Percentiles rank a stretch among this genome's conserved stretches.
These are phyloP conservation scores for Galeruca laticollis DNA, from an alignment of 2,888 invertebrate species.

Conservation along the genomic window DNA sequence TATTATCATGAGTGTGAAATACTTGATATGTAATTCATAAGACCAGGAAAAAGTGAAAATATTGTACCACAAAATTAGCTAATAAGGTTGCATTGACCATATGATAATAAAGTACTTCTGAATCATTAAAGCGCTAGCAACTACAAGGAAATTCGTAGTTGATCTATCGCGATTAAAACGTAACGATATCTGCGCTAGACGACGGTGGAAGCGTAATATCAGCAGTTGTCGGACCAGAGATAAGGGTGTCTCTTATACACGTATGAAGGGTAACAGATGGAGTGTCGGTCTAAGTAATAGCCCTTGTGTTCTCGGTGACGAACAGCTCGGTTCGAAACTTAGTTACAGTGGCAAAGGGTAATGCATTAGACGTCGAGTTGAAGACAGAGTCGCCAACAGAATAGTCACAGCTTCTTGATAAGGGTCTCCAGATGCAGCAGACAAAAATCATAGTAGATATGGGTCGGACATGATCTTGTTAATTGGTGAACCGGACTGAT, in stretches of 20 bases:
- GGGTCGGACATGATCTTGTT: no score
- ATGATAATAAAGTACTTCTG: constrained; percentile 5
- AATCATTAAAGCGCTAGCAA: constrained; percentile 22
- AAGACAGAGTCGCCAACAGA: constrained; percentile 34
- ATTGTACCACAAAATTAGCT: no score
- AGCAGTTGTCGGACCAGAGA: constrained; percentile 27
- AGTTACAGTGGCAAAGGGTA: constrained; percentile 50
- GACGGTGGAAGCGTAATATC: constrained; percentile 24
- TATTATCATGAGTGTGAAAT: no score
- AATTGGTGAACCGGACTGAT: no score
- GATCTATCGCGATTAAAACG: constrained; percentile 25
- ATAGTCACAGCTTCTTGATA: background rate
- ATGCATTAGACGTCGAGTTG: constrained; percentile 43
- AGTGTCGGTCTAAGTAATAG: constrained; percentile 53
- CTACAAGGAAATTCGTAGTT: constrained; percentile 5
- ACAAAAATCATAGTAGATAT: constrained; percentile 52
- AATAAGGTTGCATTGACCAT: constrained; percentile 1
- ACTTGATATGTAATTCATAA: background rate
- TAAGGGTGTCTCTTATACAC: constrained; percentile 50
- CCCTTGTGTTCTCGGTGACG: constrained; percentile 48
- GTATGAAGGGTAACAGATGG: constrained; percentile 57
- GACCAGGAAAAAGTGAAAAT: background rate
- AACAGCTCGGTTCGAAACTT: constrained; percentile 56
- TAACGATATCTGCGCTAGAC: constrained; percentile 6
- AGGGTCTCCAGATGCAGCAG: constrained; percentile 36